Evolutionary conservation across 2,888 invertebrate genomes (phyloP).

Genomic region (Meteorus colon): DNA sequence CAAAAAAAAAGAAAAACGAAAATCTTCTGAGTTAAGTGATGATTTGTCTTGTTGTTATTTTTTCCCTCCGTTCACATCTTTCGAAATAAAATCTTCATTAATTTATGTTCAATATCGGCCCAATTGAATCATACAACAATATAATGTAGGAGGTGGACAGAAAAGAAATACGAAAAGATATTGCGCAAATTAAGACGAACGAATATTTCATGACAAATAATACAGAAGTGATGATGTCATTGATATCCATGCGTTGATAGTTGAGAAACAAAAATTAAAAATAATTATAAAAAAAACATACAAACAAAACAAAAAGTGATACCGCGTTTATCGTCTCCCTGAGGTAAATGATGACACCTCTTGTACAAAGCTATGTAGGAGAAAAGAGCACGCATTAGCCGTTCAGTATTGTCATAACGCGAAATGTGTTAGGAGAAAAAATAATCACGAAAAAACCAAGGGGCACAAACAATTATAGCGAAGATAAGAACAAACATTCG

Average conservation of each 20-base stretch:
- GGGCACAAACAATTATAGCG: not conserved
- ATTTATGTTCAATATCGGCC: not conserved
- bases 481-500: conserved; percentile 30
- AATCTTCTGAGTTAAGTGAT: not conserved
- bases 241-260: conserved; percentile 54
- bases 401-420: conserved; percentile 61
- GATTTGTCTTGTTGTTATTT: conserved; percentile 13
- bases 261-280: conserved; percentile 43
- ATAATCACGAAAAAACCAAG: conserved; percentile 28
- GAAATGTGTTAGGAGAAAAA: conserved; percentile 48
- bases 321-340: conserved; percentile 40
- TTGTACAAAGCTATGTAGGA: conserved; percentile 40
- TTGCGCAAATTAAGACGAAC: not conserved
- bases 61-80: not conserved
- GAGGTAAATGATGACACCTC: conserved; percentile 23
- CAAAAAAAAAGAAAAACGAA: not conserved
- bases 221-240: conserved; percentile 40
- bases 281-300: conserved; percentile 8
- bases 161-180: conserved; percentile 5
- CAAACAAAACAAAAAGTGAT: conserved; percentile 44
- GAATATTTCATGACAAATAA: too few species aligned
- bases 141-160: conserved; percentile 22
- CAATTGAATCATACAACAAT: conserved; percentile 15
- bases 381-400: conserved; percentile 49
- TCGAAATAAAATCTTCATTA: not conserved